These are phyloP conservation scores for Drosophila macrospina DNA, from an alignment of 2,888 invertebrate species.

Conservation along the genomic window DNA sequence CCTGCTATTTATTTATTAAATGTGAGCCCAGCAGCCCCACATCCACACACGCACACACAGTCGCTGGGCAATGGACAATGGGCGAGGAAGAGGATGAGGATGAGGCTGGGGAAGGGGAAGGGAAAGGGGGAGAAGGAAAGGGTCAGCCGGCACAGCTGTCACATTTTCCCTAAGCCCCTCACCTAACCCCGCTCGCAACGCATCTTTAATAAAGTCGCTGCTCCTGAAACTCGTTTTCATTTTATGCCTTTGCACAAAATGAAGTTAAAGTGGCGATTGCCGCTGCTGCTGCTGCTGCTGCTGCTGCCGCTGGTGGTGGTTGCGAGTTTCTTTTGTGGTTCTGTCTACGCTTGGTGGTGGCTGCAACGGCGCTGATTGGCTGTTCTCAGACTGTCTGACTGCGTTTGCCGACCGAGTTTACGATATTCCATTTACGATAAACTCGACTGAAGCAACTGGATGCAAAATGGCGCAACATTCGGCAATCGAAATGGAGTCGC, in stretches of 20 bases:
- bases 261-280: conserved; percentile 58
- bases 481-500: conserved; percentile 21
- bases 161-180: conserved; percentile 71
- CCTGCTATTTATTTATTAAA: conserved; percentile 78
- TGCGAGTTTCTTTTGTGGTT: conserved; percentile 14
- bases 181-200: conserved; percentile 4
- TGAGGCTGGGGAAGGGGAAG: too few species aligned
- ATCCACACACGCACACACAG: conserved; percentile 8
- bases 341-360: conserved; percentile 33
- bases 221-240: conserved; percentile 61
- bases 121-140: too few species aligned
- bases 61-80: conserved; percentile 33
- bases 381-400: conserved; percentile 21
- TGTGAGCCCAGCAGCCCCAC: conserved; percentile 46
- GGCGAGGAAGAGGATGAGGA: background rate
- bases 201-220: conserved; percentile 64
- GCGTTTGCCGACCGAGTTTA: conserved; percentile 18
- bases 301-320: conserved; percentile 40
- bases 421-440: conserved; percentile 49
- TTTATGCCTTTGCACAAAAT: conserved; percentile 58
- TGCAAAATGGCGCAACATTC: conserved; percentile 71
- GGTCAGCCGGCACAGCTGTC: conserved; percentile 80
- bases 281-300: conserved; percentile 22
- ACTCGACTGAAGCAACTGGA: conserved; percentile 4
- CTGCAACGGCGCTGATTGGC: conserved; percentile 40